Conservation (phyloP, 1,140 invertebrate genomes). For the Steinernema feltiae region DNA sequence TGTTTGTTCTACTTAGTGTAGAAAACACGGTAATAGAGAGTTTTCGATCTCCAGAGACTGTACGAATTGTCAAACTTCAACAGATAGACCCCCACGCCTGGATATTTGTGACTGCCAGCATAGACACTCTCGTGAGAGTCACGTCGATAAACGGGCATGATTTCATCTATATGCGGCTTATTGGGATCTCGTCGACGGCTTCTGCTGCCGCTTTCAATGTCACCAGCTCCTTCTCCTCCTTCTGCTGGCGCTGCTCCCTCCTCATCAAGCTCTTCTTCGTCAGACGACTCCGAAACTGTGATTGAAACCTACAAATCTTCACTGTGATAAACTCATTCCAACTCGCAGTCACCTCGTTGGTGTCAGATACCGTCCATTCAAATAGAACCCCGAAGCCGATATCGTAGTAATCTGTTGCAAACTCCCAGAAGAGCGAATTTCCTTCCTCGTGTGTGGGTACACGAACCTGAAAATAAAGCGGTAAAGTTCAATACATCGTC, state of each 20-base stretch:
- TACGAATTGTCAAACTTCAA: constrained; percentile 99
- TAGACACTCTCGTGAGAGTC: constrained; percentile 93
- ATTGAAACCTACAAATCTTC: constrained; percentile 39
- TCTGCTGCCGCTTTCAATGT: constrained; percentile 13
- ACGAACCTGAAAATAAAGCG: constrained; percentile 66
- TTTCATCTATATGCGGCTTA: constrained; percentile 68
- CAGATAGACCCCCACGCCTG: constrained; percentile 86
- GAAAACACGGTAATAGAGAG: constrained; percentile 94
- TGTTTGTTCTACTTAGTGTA: constrained; percentile 68
- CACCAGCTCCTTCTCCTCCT: neutral
- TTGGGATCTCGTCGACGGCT: constrained; percentile 44
- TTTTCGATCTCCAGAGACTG: constrained; percentile 97
- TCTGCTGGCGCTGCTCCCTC: constrained; percentile 11
- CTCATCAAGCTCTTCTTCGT: constrained; percentile 56
- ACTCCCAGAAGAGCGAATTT: constrained; percentile 95
- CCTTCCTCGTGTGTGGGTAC: constrained; percentile 94
- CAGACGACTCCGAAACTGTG: constrained; percentile 49
- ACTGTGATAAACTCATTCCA: neutral
- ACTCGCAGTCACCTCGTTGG: constrained; percentile 59
- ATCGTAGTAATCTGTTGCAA: constrained; percentile 95
- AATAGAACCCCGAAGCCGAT: constrained; percentile 98
- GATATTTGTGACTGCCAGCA: constrained; percentile 90
- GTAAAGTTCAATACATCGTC: neutral
- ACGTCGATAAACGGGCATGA: constrained; percentile 85
- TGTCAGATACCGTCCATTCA: constrained; percentile 77